Percentiles rank a stretch among this genome's conserved stretches.
Evolutionary conservation across 2,888 invertebrate genomes (phyloP).

Genomic region (Ochropacha duplaris): DNA sequence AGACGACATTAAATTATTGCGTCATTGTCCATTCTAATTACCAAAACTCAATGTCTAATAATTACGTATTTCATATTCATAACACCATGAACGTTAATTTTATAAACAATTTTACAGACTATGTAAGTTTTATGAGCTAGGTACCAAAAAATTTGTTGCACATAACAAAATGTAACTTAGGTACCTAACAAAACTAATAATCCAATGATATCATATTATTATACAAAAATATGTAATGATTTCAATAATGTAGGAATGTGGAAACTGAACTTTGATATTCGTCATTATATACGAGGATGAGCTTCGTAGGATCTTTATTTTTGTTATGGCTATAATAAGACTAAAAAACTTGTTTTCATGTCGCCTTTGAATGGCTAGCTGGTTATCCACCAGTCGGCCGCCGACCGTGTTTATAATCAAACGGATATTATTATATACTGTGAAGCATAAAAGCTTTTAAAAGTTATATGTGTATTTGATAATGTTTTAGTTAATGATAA

Average conservation of each 20-base stretch:
- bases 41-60: neutral
- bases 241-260: too few relatives aligned
- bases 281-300: conserved; percentile 21
- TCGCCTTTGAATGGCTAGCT: conserved; percentile 17
- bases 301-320: conserved; percentile 15
- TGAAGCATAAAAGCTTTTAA: conserved; percentile 4
- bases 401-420: conserved; percentile 43
- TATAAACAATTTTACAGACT: neutral
- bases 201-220: too few relatives aligned
- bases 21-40: neutral
- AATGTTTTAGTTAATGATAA: neutral
- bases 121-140: too few relatives aligned
- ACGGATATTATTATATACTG: conserved; percentile 29
- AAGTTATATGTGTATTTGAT: neutral
- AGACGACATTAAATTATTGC: neutral
- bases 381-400: conserved; percentile 29
- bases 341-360: conserved; percentile 31
- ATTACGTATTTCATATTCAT: neutral
- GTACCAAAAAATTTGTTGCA: too few relatives aligned
- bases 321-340: conserved; percentile 21
- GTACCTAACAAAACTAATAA: too few relatives aligned
- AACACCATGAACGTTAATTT: neutral
- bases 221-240: too few relatives aligned
- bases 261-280: conserved; percentile 5
- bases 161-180: too few relatives aligned